Evolutionary conservation across 2,113 vertebrate genomes (phyloP).

Genomic region (Dicerorhinus sumatrensis): DNA sequence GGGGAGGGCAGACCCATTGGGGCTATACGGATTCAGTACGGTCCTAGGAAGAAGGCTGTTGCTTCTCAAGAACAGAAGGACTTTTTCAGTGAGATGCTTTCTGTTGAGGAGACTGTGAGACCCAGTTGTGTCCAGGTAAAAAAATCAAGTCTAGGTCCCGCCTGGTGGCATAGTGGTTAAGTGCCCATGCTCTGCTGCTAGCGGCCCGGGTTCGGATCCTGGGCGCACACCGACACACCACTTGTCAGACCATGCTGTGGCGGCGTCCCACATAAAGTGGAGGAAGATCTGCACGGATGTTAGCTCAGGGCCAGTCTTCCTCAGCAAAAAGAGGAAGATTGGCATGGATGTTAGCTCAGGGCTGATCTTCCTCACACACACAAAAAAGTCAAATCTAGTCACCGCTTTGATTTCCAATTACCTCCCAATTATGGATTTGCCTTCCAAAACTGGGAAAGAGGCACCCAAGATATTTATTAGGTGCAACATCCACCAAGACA

Average conservation of each 20-base stretch:
- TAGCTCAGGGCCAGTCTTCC: too few relatives aligned
- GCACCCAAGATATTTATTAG: neutral
- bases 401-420: neutral
- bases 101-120: neutral
- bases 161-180: too few relatives aligned
- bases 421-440: neutral
- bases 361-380: neutral
- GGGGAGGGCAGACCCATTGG: fast-evolving
- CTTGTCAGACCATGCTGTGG: too few relatives aligned
- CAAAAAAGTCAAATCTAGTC: neutral
- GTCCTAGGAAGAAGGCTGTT: neutral
- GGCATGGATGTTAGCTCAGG: too few relatives aligned
- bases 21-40: neutral
- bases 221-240: too few relatives aligned
- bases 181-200: too few relatives aligned
- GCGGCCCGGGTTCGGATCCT: too few relatives aligned
- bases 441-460: neutral
- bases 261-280: too few relatives aligned
- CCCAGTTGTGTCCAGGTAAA: neutral
- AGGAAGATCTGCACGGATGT: too few relatives aligned
- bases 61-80: neutral
- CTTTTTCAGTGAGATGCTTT: neutral
- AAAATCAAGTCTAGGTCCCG: neutral
- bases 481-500: neutral
- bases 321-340: too few relatives aligned